Evolutionary conservation across 2,888 invertebrate genomes (phyloP).

Genomic region (Andrena bucephala): DNA sequence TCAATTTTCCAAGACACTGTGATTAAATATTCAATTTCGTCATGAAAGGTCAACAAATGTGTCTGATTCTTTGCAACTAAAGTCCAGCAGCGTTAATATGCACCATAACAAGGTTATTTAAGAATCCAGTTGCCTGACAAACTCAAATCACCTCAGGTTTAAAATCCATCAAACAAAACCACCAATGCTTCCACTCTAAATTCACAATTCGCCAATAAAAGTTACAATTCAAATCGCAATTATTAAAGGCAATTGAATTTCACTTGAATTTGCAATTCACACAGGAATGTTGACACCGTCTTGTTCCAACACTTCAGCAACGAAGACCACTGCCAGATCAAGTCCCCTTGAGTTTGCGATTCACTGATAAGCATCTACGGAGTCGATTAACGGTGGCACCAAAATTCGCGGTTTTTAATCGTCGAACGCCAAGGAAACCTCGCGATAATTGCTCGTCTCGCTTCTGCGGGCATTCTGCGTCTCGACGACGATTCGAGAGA

Average conservation of each 20-base stretch:
- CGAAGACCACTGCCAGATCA: background rate
- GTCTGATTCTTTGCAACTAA: background rate
- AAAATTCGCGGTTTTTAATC: background rate
- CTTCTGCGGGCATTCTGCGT: conserved; percentile 6
- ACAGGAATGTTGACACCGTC: background rate
- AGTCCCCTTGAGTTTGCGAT: background rate
- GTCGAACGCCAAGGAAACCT: background rate
- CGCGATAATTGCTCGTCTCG: background rate
- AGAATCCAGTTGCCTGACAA: background rate
- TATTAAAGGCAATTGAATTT: background rate
- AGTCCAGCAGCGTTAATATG: background rate
- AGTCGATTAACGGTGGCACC: background rate
- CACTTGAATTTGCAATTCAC: background rate
- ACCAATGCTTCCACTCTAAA: background rate
- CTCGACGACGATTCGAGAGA: background rate
- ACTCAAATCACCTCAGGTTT: background rate
- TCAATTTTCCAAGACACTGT: background rate
- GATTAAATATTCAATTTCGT: background rate
- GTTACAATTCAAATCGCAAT: background rate
- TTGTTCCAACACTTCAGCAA: background rate
- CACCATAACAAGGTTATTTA: background rate
- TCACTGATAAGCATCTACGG: background rate
- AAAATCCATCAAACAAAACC: background rate
- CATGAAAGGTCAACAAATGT: background rate
- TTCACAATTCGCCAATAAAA: background rate